These are phyloP conservation scores for Hyles euphorbiae DNA, from an alignment of 1,140 invertebrate species.

Conservation along the genomic window DNA sequence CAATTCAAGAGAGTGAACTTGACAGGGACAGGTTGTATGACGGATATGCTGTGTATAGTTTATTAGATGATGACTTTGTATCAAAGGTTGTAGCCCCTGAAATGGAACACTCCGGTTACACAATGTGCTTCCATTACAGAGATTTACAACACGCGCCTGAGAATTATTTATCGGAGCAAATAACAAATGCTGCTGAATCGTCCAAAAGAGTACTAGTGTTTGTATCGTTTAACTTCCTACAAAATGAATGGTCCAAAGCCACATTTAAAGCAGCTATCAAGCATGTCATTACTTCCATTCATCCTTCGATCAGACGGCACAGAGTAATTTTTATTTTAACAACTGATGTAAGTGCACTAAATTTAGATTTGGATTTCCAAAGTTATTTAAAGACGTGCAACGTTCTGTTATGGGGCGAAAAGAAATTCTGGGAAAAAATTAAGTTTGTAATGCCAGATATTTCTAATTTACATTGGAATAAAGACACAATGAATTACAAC, in stretches of 20 bases:
- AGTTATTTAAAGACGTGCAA: conserved; percentile 88
- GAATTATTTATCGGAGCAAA: conserved; percentile 83
- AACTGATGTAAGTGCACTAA: conserved; percentile 86
- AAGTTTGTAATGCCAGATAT: conserved; percentile 91
- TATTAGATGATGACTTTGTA: conserved; percentile 89
- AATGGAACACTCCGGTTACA: conserved; percentile 85
- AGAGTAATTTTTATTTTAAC: conserved; percentile 82
- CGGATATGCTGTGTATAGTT: conserved; percentile 92
- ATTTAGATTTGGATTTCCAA: conserved; percentile 87
- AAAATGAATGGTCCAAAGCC: conserved; percentile 84
- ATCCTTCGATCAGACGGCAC: conserved; percentile 78
- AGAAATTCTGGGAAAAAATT: conserved; percentile 93
- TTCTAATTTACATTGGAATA: conserved; percentile 74
- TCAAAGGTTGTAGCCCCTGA: conserved; percentile 85
- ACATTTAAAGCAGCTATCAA: conserved; percentile 84
- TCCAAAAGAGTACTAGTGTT: conserved; percentile 83
- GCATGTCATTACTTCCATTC: conserved; percentile 83
- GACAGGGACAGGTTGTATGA: conserved; percentile 90
- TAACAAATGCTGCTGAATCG: conserved; percentile 87
- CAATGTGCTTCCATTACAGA: conserved; percentile 84
- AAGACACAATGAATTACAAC: conserved; percentile 68
- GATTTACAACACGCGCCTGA: conserved; percentile 83
- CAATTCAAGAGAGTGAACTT: conserved; percentile 80
- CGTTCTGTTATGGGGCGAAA: conserved; percentile 89
- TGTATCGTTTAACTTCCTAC: conserved; percentile 83